These are phyloP conservation scores for Lacerta bilineata DNA, from an alignment of 2,797 vertebrate species.

Conservation along the genomic window DNA sequence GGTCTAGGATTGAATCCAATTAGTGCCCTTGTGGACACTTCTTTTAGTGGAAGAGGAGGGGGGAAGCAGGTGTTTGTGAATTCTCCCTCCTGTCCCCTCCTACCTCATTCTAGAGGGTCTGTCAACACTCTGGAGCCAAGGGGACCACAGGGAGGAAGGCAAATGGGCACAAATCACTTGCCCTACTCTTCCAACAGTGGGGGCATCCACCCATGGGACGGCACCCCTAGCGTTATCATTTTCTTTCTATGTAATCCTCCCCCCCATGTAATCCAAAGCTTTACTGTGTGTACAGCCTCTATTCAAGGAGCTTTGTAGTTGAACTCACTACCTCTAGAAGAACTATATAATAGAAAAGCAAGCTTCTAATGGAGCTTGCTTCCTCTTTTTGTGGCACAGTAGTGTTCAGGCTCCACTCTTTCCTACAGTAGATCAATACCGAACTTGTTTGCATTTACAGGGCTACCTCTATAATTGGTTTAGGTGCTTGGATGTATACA, in stretches of 20 bases:
- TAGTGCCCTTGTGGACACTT: not conserved
- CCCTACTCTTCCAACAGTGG: not conserved
- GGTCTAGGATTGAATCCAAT: not conserved
- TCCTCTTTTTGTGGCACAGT: slow-evolving; percentile 44
- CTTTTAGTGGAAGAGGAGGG: not conserved
- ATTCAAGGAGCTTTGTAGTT: slow-evolving; percentile 40
- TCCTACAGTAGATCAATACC: slow-evolving; percentile 79
- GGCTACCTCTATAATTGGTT: slow-evolving; percentile 77
- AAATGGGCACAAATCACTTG: not conserved
- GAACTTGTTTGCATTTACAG: slow-evolving; percentile 81
- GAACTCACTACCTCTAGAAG: slow-evolving; percentile 32
- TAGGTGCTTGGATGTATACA: slow-evolving; percentile 73
- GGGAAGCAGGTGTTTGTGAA: not conserved
- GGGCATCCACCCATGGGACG: not conserved
- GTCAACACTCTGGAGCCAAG: not conserved
- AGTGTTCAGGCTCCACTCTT: slow-evolving; percentile 64
- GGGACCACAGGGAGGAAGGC: not conserved
- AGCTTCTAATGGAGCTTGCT: slow-evolving; percentile 4
- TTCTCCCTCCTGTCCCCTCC: not conserved
- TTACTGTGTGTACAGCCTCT: slow-evolving; percentile 42
- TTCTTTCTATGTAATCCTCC: not conserved
- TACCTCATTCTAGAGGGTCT: not conserved
- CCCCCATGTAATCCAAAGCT: slow-evolving; percentile 22
- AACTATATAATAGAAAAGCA: slow-evolving; percentile 44
- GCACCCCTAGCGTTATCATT: accelerated